Percentiles rank a stretch among this genome's conserved stretches.
Conservation (phyloP, 2,888 invertebrate species). For the Epistrophella euchroma region DNA sequence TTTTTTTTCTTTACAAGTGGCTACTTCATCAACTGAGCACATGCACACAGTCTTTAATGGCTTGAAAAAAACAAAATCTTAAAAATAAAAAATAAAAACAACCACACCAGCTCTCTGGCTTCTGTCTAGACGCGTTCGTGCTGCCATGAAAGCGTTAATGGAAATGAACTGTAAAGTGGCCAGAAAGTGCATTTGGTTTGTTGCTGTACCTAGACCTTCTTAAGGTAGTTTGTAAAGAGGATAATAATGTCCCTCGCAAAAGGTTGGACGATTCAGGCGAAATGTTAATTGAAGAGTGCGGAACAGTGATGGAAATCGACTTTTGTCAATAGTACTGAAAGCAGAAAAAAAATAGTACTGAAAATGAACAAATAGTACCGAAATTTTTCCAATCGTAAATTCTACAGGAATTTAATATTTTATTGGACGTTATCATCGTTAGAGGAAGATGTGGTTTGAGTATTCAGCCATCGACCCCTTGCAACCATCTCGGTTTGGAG, state of each 20-base stretch:
- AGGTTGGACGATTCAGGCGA: conserved; percentile 57
- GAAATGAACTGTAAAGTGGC: conserved; percentile 76
- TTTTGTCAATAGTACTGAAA: too few species aligned
- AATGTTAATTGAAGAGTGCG: conserved; percentile 75
- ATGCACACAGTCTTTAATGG: conserved; percentile 17
- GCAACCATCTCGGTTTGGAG: too few species aligned
- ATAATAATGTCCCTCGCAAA: conserved; percentile 39
- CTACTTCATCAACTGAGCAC: conserved; percentile 7
- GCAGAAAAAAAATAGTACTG: too few species aligned
- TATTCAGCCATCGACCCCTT: too few species aligned
- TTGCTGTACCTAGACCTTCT: conserved; percentile 42
- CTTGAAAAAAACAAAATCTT: conserved; percentile 19
- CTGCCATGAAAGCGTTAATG: conserved; percentile 74
- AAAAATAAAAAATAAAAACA: background rate
- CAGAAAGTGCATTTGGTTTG: conserved; percentile 65
- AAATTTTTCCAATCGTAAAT: too few species aligned
- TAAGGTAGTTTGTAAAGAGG: background rate
- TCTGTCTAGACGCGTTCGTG: conserved; percentile 75
- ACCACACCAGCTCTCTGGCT: conserved; percentile 47
- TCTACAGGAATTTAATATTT: too few species aligned
- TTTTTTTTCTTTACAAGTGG: background rate
- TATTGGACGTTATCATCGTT: too few species aligned
- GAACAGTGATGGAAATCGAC: too few species aligned
- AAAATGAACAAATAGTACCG: too few species aligned
- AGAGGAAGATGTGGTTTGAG: too few species aligned